Evolutionary conservation across 2,113 vertebrate genomes (phyloP).

Genomic region (Sphyrna mokarran): DNA sequence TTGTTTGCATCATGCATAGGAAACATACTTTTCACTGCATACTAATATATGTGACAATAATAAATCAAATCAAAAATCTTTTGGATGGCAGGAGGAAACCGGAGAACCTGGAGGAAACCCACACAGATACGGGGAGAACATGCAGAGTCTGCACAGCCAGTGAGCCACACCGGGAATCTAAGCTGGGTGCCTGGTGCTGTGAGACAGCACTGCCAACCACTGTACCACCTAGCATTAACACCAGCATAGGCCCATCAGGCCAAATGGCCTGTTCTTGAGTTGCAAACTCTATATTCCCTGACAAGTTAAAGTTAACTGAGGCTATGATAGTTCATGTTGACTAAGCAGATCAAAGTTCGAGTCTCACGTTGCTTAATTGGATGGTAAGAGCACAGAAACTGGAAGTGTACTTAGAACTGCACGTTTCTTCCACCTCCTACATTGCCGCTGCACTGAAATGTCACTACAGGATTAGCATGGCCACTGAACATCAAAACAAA

Average conservation of each 20-base stretch:
- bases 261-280: neutral
- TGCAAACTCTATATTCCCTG: neutral
- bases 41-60: too few species aligned
- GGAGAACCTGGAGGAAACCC: too few species aligned
- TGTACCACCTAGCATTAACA: neutral
- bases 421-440: neutral
- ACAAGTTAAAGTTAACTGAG: neutral
- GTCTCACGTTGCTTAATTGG: neutral
- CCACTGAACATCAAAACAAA: neutral
- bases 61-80: too few species aligned
- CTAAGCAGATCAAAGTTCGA: neutral
- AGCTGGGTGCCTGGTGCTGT: too few species aligned
- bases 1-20: too few species aligned
- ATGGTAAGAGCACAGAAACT: neutral
- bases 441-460: neutral
- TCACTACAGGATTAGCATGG: neutral
- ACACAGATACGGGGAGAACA: too few species aligned
- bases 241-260: neutral
- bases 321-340: neutral
- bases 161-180: too few species aligned
- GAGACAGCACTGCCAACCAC: too few species aligned
- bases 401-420: neutral
- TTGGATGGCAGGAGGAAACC: too few species aligned
- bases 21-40: too few species aligned
- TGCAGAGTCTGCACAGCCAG: too few species aligned